Conservation (phyloP, 2,797 vertebrate genomes). For the Chiroxiphia lanceolata region DNA sequence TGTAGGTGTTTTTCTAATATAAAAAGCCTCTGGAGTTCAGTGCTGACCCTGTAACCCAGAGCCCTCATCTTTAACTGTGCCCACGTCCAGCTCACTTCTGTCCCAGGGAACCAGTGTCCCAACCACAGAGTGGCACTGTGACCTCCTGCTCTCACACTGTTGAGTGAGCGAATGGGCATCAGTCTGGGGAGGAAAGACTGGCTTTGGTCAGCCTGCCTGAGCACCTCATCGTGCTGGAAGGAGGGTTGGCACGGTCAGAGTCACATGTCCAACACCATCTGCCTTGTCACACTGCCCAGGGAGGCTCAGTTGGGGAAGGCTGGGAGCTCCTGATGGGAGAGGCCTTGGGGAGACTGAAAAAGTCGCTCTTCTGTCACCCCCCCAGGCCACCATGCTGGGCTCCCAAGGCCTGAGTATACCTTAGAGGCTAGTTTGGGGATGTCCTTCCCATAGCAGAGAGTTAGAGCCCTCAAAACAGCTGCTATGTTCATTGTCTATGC, state of each 20-base stretch:
- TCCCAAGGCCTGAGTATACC: rapidly evolving
- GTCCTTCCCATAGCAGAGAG: background rate
- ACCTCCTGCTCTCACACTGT: background rate
- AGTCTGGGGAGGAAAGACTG: background rate
- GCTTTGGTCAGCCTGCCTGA: background rate
- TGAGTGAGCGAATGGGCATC: background rate
- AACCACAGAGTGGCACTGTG: background rate
- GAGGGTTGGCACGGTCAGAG: background rate
- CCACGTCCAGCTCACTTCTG: background rate
- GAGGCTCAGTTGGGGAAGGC: background rate
- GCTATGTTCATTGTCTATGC: rapidly evolving
- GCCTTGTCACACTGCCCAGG: rapidly evolving
- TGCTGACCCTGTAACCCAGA: background rate
- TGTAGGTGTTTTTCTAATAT: background rate
- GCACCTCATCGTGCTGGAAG: rapidly evolving
- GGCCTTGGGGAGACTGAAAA: background rate
- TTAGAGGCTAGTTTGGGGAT: background rate
- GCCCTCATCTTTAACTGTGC: background rate
- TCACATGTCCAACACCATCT: background rate
- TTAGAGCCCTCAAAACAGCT: background rate
- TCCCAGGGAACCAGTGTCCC: background rate
- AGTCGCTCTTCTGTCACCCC: background rate
- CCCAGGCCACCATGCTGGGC: background rate
- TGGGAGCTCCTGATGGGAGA: background rate
- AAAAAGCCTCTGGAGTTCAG: background rate